Evolutionary conservation across 1,140 invertebrate species (phyloP).

Genomic region (Telenomus remus): DNA sequence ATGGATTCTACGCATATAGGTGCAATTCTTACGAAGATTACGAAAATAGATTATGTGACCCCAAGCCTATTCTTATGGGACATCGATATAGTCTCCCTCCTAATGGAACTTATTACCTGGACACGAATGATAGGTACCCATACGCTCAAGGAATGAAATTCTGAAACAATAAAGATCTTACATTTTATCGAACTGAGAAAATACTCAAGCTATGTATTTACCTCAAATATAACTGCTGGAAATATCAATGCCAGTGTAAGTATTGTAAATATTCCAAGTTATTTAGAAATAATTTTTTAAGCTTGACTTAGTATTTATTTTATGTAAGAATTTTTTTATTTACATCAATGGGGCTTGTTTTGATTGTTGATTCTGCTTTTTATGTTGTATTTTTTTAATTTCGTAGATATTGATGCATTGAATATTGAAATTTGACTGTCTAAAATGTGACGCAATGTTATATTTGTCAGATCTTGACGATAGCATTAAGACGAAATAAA

Average conservation of each 20-base stretch:
- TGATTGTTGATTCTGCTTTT: too few relatives aligned
- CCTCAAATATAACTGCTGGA: neutral
- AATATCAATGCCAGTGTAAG: neutral
- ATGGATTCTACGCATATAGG: slow-evolving; percentile 50
- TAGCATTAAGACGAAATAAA: too few relatives aligned
- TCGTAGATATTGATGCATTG: too few relatives aligned
- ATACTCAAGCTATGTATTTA: neutral
- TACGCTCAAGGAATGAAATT: slow-evolving; percentile 51
- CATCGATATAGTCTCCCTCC: slow-evolving; percentile 37
- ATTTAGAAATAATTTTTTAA: too few relatives aligned
- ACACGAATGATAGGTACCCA: slow-evolving; percentile 42
- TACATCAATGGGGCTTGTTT: too few relatives aligned
- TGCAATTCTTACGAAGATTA: slow-evolving; percentile 50
- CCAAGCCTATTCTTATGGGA: slow-evolving; percentile 53
- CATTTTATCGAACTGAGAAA: neutral
- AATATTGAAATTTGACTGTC: too few relatives aligned
- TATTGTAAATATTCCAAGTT: too few relatives aligned
- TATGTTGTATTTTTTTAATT: too few relatives aligned
- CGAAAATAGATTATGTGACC: slow-evolving; percentile 27
- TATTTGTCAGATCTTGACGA: too few relatives aligned
- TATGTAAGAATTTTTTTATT: too few relatives aligned
- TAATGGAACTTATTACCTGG: slow-evolving; percentile 57
- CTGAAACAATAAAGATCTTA: neutral
- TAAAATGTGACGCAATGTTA: too few relatives aligned
- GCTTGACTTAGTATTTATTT: too few relatives aligned